phyloP scores from a whole-genome alignment of 2,888 invertebrate genomes.

The Phalangium opilio region DNA sequence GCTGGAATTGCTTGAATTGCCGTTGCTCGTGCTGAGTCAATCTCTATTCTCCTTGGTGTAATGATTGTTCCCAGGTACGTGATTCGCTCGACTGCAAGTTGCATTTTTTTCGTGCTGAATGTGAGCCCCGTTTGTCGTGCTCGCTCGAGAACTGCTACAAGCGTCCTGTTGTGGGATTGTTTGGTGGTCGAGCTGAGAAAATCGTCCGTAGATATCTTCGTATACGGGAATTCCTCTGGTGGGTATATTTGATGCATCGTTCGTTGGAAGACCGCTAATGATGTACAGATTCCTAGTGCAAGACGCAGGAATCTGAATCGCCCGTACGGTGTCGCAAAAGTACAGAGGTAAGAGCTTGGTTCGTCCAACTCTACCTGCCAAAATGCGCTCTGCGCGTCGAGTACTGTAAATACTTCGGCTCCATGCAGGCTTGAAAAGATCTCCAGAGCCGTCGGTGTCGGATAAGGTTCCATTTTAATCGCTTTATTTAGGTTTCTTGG shows the following conservation, averaged over 20 bases:
- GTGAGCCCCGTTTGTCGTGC: background rate
- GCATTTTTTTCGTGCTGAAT: constrained; percentile 5
- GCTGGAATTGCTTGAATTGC: no score
- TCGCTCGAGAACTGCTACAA: no score
- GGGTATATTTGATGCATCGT: constrained; percentile 4
- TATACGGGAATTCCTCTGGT: no score
- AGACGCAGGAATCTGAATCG: constrained; percentile 5
- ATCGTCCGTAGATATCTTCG: no score
- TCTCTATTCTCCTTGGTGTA: no score
- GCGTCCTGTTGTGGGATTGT: no score
- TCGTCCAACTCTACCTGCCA: constrained; percentile 3
- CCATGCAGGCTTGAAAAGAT: constrained; percentile 4
- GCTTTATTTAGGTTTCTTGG: constrained; percentile 8
- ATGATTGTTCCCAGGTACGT: constrained; percentile 12
- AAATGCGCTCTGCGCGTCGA: constrained; percentile 8
- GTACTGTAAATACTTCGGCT: constrained; percentile 4
- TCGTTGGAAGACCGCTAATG: constrained; percentile 5
- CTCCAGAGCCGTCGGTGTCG: constrained; percentile 3
- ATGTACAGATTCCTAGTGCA: constrained; percentile 6
- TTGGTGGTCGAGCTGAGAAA: no score
- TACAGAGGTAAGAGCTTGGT: background rate
- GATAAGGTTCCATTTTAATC: constrained; percentile 4
- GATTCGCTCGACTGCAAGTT: background rate
- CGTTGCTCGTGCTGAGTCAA: no score
- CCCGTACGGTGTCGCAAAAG: constrained; percentile 8